Evolutionary conservation across 2,113 vertebrate species (phyloP).

Genomic region (Gnathonemus echidnorhynchus): DNA sequence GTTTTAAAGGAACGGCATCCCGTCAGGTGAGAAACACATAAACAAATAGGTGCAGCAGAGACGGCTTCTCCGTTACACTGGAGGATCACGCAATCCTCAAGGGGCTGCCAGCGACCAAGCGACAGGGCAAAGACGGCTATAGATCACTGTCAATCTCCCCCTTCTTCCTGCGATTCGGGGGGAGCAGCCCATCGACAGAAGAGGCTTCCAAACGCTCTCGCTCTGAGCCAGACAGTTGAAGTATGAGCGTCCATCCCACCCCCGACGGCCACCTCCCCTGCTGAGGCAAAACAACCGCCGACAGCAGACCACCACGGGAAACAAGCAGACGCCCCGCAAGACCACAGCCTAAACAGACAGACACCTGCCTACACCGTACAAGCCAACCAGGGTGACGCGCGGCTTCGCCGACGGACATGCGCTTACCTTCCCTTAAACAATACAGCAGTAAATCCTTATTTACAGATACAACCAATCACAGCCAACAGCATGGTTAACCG

Average conservation of each 20-base stretch:
- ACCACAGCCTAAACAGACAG: not conserved
- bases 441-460: not conserved
- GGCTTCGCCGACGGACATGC: not conserved
- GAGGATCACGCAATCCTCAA: not conserved
- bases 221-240: slow-evolving; percentile 15
- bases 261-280: not conserved
- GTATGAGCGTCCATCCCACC: not conserved
- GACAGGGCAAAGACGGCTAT: not conserved
- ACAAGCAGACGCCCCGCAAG: not conserved
- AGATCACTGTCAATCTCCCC: not conserved
- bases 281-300: not conserved
- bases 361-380: too few relatives aligned
- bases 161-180: slow-evolving; percentile 14
- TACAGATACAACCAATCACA: not conserved
- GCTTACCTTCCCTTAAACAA: not conserved
- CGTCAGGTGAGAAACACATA: not conserved
- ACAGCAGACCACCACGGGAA: not conserved
- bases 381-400: not conserved
- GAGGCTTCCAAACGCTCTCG: slow-evolving; percentile 30
- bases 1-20: not conserved
- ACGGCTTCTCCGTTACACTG: not conserved
- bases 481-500: too few relatives aligned
- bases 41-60: not conserved
- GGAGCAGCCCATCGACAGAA: slow-evolving; percentile 33
- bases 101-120: not conserved